These are phyloP conservation scores for Pseudopipra pipra DNA, from an alignment of 2,113 vertebrate species.

Conservation along the genomic window DNA sequence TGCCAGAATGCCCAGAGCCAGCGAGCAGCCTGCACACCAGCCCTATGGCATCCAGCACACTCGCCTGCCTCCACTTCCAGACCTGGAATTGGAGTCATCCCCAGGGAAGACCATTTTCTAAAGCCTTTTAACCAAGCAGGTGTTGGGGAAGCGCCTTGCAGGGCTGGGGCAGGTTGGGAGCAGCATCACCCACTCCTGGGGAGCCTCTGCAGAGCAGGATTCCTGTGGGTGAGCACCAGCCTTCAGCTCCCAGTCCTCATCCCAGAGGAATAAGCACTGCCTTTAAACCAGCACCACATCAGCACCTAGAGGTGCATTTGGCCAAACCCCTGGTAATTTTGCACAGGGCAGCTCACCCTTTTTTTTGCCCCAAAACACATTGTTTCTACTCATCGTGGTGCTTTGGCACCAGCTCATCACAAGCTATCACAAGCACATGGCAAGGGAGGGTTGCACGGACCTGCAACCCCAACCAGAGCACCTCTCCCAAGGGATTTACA, in stretches of 20 bases:
- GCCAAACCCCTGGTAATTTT: fast-evolving
- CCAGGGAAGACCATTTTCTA: fast-evolving
- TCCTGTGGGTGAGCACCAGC: fast-evolving
- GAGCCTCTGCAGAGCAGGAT: not conserved
- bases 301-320: not conserved
- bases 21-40: fast-evolving
- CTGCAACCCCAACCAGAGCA: not conserved
- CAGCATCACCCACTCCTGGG: fast-evolving
- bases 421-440: fast-evolving
- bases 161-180: not conserved
- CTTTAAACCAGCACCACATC: not conserved
- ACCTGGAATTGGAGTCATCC: not conserved
- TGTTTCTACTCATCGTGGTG: fast-evolving
- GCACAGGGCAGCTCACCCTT: not conserved
- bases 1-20: not conserved
- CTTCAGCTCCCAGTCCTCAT: fast-evolving
- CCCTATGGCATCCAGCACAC: fast-evolving
- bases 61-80: fast-evolving
- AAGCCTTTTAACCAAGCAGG: not conserved
- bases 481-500: not conserved
- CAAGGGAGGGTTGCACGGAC: not conserved
- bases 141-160: not conserved
- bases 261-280: fast-evolving
- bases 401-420: not conserved
- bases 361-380: fast-evolving